Evolutionary conservation across 2,113 vertebrate species (phyloP).

Genomic region (Sakesphorus luctuosus): DNA sequence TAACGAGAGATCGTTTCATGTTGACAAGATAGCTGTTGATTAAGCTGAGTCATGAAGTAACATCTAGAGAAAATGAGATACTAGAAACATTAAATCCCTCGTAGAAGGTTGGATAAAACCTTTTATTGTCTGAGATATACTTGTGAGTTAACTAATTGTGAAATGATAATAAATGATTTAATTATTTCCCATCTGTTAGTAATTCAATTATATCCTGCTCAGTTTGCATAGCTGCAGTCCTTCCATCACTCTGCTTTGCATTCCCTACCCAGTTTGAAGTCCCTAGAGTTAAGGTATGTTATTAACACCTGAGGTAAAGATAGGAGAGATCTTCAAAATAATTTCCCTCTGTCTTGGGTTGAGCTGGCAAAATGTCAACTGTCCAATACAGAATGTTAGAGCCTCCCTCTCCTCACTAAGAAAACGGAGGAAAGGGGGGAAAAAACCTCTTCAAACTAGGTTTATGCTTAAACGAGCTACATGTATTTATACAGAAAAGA

Average conservation of each 20-base stretch:
- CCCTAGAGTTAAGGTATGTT: not conserved
- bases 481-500: too few relatives aligned
- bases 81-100: conserved; percentile 67
- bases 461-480: too few relatives aligned
- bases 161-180: conserved; percentile 72
- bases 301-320: not conserved
- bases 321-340: not conserved
- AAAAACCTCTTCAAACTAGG: too few relatives aligned
- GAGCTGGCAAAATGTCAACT: too few relatives aligned
- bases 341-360: too few relatives aligned
- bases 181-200: conserved; percentile 72
- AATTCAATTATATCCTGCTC: conserved; percentile 67
- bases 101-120: conserved; percentile 54
- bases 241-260: not conserved
- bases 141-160: conserved; percentile 69
- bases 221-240: conserved; percentile 39
- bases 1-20: not conserved
- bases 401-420: too few relatives aligned
- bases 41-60: conserved; percentile 56
- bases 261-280: not conserved
- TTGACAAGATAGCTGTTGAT: conserved; percentile 37
- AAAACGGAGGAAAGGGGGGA: too few relatives aligned
- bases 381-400: too few relatives aligned
- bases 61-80: conserved; percentile 17
- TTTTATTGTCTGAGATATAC: conserved; percentile 62